Base-by-base conservation (phyloP, 1,140 invertebrate species). In the Bombus pyrosoma region DNA sequence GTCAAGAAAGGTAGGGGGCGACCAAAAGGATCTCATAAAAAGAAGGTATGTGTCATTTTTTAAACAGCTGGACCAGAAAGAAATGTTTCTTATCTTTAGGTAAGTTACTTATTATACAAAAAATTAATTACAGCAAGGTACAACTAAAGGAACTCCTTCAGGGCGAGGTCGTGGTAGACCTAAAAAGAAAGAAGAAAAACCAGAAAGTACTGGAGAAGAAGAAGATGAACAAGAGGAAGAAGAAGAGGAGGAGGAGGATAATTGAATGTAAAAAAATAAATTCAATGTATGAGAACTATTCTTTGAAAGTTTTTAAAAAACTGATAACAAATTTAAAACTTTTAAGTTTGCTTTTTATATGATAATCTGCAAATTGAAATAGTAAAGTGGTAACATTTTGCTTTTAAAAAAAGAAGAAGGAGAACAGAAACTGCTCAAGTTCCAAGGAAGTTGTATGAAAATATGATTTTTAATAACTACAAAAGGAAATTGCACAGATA, bases 181-280 rank as follows among this genome's bases (percentile, higher is more conserved):
- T 94, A 91, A 95, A 87, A 95, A 95, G 86, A 94, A 94, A 89
- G 95, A 95, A 90, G 95, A 95, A 66, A 95, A 95, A 91, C 94
- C 94, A 34, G 95, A 95, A 87, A 95, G 94, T 53, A 94, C 94
- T 39, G 95, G 94, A 10, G 95, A 95, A 74, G 95, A 95, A 82
- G 95, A 95, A 47, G 95, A 95, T 62, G 94, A 95, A 71, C 93
- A 95, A 43, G 95, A 95, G 66, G 94, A 95, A 37, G 95, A 95
- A 64, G 95, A 95, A 32, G 95, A 95, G 47, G 95, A 95, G 74
- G 93, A 89, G 6, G 83, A 94, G 66, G 95, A 95, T 66, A 94
- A 94, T 87, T 95, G 92, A 94, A 66, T 66, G 78, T 81, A 77
- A 68, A 83, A 64, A 74, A 88, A 83, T 69, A 68, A 81, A 87